Conservation (phyloP, 2,888 invertebrate genomes). For the Tachystola acroxantha region DNA sequence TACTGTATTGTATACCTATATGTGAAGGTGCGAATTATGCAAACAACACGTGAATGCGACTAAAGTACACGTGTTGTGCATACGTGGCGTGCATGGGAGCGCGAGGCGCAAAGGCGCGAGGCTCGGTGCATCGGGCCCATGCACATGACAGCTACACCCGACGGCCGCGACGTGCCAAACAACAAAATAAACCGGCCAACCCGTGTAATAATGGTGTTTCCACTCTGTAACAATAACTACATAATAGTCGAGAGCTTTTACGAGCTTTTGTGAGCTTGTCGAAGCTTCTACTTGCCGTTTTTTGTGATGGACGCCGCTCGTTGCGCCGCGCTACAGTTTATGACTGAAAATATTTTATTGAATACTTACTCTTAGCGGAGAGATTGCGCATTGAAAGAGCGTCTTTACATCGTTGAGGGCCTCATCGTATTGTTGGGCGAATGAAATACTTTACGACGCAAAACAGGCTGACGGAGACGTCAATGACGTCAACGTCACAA, state of each 20-base stretch:
- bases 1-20: too few relatives aligned
- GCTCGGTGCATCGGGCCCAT: conserved; percentile 12
- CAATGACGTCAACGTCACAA: too few relatives aligned
- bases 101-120: conserved; percentile 10
- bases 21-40: too few relatives aligned
- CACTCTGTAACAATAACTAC: conserved; percentile 77
- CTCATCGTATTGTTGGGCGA: conserved; percentile 43
- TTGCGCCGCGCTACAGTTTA: conserved; percentile 50
- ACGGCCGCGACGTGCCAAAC: conserved; percentile 47
- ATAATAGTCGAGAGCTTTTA: conserved; percentile 77
- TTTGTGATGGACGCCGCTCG: conserved; percentile 63
- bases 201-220: conserved; percentile 76
- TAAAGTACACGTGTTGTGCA: conserved; percentile 16
- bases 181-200: conserved; percentile 66
- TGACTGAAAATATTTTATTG: conserved; percentile 63
- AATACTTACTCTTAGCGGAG: conserved; percentile 54
- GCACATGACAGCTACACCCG: not conserved
- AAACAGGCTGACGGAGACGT: too few relatives aligned
- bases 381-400: conserved; percentile 32
- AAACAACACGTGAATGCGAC: too few relatives aligned
- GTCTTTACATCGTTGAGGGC: conserved; percentile 43
- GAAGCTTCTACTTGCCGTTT: conserved; percentile 70
- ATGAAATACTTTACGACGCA: conserved; percentile 40
- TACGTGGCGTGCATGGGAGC: conserved; percentile 14
- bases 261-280: conserved; percentile 76